A percentile compares a stretch with the other conserved stretches of the same genome.
These are phyloP conservation scores for Chondrosia reniformis DNA, from an alignment of 37 sponge, comb jelly and placozoan genomes.

Conservation along the genomic window DNA sequence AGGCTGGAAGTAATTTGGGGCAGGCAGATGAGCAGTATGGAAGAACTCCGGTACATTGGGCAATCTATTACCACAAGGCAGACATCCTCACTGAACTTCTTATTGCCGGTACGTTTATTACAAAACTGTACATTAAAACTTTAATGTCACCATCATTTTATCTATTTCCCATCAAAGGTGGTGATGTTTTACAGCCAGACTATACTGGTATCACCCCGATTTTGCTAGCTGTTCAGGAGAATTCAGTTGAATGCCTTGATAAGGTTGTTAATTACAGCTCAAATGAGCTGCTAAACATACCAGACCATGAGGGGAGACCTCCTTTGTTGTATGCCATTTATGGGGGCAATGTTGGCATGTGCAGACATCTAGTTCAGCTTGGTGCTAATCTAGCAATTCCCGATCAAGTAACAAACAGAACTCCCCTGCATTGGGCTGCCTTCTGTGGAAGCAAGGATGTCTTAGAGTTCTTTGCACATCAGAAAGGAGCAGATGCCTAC, in stretches of 20 bases:
- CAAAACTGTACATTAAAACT: neutral
- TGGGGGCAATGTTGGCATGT: constrained; percentile 24
- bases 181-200: constrained; percentile 39
- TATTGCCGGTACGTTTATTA: constrained; percentile 38
- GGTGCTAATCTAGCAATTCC: neutral
- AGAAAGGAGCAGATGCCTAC: neutral
- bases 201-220: constrained; percentile 69
- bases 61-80: constrained; percentile 48
- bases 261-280: constrained; percentile 16
- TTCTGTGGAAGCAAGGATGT: neutral
- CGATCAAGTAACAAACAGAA: constrained; percentile 13
- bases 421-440: constrained; percentile 29
- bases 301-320: constrained; percentile 35
- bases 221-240: constrained; percentile 59
- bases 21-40: constrained; percentile 60
- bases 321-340: constrained; percentile 42
- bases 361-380: constrained; percentile 8
- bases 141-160: neutral
- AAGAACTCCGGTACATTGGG: constrained; percentile 78
- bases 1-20: constrained; percentile 33
- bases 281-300: constrained; percentile 45
- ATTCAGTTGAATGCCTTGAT: constrained; percentile 36
- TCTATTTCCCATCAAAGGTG: constrained; percentile 9
- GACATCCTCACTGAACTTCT: constrained; percentile 65
- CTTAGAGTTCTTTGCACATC: constrained; percentile 3